Base-by-base conservation (phyloP, 2,797 vertebrate genomes). In the Hephaestus fuliginosus region DNA sequence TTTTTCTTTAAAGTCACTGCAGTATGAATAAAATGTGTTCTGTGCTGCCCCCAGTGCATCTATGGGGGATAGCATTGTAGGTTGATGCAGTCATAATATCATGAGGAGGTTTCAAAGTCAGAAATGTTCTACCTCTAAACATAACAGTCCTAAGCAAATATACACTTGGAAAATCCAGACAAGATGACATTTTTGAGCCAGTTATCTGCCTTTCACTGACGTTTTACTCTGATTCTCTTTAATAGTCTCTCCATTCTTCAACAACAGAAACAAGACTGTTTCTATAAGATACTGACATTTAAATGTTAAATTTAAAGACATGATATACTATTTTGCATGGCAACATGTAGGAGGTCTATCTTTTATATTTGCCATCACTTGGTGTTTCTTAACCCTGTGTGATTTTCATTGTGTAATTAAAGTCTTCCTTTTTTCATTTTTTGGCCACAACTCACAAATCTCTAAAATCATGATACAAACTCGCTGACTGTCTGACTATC, bases 81-180 rank as follows among this genome's bases (percentile, higher is more conserved):
- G 48, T 0, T 70, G n/a, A 11, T 44, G 39, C 7, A 3, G 22
- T 33, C 0, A 13, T 10, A 46, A 41, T 1, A 44, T 77, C 70
- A 81, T 30, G 18, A 68, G 78, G 28, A 70, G 2, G 74, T 18
- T 15, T 46, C 41, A 65, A 36, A 48, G 28, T 61, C 17, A 65
- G 18, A 51, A 4, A 12, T 41, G 0, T 28, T 44, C 10, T 1
- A 11, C 33, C 51, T 64, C 20, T 70, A 20, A 53, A 30, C 7
- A 13, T 2, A 6, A 11, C 12, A 6, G 11, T 10, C 18, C 20
- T 15, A 13, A 44, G 44, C 3, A 44, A 18, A n/a, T 44, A 7
- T 52, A 65, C 0, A 36, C n/a, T 41, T 55, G 1, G 2, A 48
- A 48, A 55, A 33, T 5, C 7, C 2, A 39, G 43, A 14, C 11